Base-by-base conservation (phyloP, 2,113 vertebrate genomes). In the Labeo rohita region DNA sequence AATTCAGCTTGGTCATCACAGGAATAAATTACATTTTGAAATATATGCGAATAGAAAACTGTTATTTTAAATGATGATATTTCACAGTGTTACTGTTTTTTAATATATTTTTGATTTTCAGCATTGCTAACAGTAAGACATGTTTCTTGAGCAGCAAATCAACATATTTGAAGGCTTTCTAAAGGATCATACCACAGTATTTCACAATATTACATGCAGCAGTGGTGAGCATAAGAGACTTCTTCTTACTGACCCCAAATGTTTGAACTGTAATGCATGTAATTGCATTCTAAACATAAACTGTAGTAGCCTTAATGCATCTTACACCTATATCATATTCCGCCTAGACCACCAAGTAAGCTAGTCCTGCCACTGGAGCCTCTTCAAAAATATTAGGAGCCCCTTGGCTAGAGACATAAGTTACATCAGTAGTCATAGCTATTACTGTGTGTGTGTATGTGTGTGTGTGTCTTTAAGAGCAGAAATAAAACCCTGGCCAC, bases 391-490 rank as follows among this genome's bases (percentile, higher is more conserved):
- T 1, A 39, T 68, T 0, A 34, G 12, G 6, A 34, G 28, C 28
- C 28, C 65, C 65, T 36, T 66, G 63, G 12, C 28, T 68, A 16
- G 23, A 65, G 34, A 36, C 28, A 68, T 4, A 36, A 36, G 13
- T 68, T 36, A 15, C 11, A 66, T 66, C 28, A 66, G 23, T 50
- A 86, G 84, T 61, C 23, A 82, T 39, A 63, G 61, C 85, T 63
- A 80, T 84, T 83, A 82, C 63, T 54, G 1, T 54, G 3, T 52
- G 47, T 2, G 6, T 49, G 47, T n/a, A n/a, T 49, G 13, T 79
- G 28, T 43, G 11, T 77, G 92, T 90, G 88, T 93, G 90, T 94
- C 93, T 94, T 91, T 95, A 94, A 94, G 92, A 92, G 87, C 90
- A 90, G 88, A 92, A 90, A 92, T 90, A 90, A 92, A 94, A 89